Base-by-base conservation (phyloP, 2,888 invertebrate species). In the Ischnura elegans region DNA sequence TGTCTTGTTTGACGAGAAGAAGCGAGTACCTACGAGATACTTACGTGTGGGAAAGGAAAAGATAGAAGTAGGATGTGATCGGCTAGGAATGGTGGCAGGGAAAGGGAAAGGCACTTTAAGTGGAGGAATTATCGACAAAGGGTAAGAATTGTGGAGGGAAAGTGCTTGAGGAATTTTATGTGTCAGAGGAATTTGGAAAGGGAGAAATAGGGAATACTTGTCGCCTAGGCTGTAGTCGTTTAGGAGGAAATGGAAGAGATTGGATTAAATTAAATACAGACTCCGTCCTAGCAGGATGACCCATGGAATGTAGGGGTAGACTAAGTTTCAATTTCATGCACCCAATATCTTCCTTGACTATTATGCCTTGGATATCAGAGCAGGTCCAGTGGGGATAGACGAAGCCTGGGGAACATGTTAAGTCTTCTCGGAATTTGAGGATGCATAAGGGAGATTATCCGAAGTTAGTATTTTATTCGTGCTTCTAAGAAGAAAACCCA, bases 101-200 rank as follows among this genome's bases (percentile, higher is more conserved):
- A 29, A 16, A 36, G 76, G 29, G 76, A 76, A 76, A 76, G 76
- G 76, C 36, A 29, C 36, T 51, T 29, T 76, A 76, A 76, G 76
- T 76, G 76, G 36, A 76, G 29, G 76, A 36, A 76, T 76, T 76
- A 76, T 76, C 36, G 76, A 76, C 76, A 76, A 76, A 76, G 76
- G 36, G 76, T 36, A 76, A 76, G 76, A 76, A 76, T 76, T 76
- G 36, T 36, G 76, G 76, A 16, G 76, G 10, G 76, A 76, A 76
- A 36, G 36, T 29, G 25, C 25, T 16, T 25, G 21, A 5, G 25
- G 16, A 21, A 25, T n/a, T n/a, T n/a, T n/a, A 10, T 61, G 47
- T 47, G 47, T n/a, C n/a, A n/a, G 47, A 16, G 16, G 29, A 29
- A 29, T 66, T 8, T 29, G 29, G 21, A 55, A 19, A 76, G 36